Evolutionary conservation across 2,888 invertebrate species (phyloP).

Genomic region (Plemyria rubiginata): DNA sequence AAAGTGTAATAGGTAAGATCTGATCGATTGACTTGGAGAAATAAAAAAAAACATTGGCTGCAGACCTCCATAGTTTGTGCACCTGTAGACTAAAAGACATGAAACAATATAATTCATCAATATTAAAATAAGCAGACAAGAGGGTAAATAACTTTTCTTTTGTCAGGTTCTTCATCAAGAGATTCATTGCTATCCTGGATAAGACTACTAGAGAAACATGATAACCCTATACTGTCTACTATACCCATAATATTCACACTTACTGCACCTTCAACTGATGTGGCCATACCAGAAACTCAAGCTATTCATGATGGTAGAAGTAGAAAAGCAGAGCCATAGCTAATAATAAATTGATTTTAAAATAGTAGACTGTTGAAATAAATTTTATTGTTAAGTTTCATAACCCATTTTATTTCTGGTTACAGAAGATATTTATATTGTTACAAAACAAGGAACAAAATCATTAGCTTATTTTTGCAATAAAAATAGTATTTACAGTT

Average conservation of each 20-base stretch:
- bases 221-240: conserved; percentile 89
- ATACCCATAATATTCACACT: conserved; percentile 95
- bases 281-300: conserved; percentile 67
- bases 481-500: neutral
- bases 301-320: conserved; percentile 47
- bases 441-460: neutral
- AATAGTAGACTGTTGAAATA: conserved; percentile 24
- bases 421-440: conserved; percentile 3
- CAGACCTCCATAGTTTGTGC: no score
- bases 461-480: neutral
- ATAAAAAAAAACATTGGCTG: no score
- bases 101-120: no score
- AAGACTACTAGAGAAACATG: conserved; percentile 89
- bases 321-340: conserved; percentile 27
- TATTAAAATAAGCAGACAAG: no score
- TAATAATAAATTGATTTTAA: neutral
- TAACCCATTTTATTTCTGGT: conserved; percentile 17
- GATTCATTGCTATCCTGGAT: conserved; percentile 98
- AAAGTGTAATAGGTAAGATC: no score
- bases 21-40: no score
- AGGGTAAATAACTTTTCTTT: neutral
- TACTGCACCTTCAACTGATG: conserved; percentile 84
- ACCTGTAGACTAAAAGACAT: no score
- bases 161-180: conserved; percentile 92
- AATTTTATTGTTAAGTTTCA: conserved; percentile 36